A percentile compares a stretch with the other conserved stretches of the same genome.
Conservation (phyloP, 2,113 vertebrate species). For the Hippolais icterina region DNA sequence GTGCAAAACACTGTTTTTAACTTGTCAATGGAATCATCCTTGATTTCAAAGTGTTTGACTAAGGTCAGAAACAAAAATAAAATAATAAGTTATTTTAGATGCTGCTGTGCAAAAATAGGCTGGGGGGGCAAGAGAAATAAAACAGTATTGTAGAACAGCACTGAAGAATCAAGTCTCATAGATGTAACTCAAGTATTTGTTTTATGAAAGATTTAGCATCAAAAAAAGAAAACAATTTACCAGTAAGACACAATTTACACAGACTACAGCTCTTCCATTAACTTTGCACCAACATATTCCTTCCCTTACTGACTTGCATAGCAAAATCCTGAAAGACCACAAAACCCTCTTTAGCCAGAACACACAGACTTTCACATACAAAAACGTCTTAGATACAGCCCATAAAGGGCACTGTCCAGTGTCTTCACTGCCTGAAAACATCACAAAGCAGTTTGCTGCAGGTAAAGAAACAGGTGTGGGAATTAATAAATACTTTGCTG, state of each 20-base stretch:
- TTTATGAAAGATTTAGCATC: neutral
- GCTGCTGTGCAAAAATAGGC: neutral
- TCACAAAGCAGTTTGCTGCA: neutral
- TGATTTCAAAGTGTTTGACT: neutral
- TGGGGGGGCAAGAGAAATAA: accelerated
- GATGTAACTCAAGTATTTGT: neutral
- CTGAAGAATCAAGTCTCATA: neutral
- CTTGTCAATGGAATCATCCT: neutral
- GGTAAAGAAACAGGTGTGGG: neutral
- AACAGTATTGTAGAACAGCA: neutral
- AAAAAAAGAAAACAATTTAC: neutral
- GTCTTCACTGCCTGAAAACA: neutral
- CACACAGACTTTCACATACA: neutral
- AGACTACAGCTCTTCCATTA: neutral
- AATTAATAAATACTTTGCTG: neutral
- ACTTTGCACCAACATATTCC: neutral
- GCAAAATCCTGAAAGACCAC: neutral
- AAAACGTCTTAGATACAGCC: neutral
- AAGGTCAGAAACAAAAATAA: neutral
- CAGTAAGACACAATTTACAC: neutral
- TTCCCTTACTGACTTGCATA: neutral
- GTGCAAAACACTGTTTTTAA: neutral
- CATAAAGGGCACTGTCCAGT: neutral
- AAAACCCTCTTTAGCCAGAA: neutral
- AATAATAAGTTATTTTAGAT: neutral